Conservation (phyloP, 2,113 vertebrate genomes). For the Oplegnathus fasciatus region DNA sequence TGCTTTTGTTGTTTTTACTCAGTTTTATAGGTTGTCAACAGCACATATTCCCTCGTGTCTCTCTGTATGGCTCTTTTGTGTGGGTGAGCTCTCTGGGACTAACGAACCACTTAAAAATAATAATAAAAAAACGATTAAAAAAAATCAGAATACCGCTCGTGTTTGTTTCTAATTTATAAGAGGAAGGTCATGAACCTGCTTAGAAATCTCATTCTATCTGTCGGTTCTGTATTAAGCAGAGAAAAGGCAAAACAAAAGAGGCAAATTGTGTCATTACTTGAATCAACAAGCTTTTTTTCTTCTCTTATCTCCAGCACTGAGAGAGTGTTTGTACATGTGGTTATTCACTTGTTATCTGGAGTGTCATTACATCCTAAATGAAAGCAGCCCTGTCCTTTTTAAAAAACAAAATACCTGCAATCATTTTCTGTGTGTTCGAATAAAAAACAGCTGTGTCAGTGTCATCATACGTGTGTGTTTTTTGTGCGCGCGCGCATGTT, state of each 20-base stretch:
- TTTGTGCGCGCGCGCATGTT: not conserved
- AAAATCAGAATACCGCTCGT: not conserved
- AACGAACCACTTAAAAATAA: not conserved
- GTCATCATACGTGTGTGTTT: constrained; percentile 13
- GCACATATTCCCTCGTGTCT: not conserved
- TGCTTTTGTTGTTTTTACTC: not conserved
- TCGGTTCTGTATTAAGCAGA: not conserved
- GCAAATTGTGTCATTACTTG: not conserved
- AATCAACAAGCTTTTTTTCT: not conserved
- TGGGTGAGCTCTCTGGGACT: not conserved
- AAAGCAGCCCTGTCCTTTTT: not conserved
- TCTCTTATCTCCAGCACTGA: not conserved
- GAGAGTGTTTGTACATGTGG: not conserved
- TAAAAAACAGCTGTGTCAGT: not conserved
- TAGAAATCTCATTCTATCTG: not conserved
- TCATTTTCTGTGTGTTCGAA: not conserved
- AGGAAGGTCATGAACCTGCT: not conserved
- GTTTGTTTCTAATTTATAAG: constrained; percentile 4
- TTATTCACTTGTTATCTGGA: constrained; percentile 1
- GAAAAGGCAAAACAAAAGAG: not conserved
- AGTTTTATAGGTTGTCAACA: not conserved
- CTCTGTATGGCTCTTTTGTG: not conserved
- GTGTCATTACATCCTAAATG: constrained; percentile 1
- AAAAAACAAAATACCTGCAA: not conserved
- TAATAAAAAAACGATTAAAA: not conserved